Evolutionary conservation across 92 coral and sea anemone species (phyloP).

Genomic region (Diadumene lineata): DNA sequence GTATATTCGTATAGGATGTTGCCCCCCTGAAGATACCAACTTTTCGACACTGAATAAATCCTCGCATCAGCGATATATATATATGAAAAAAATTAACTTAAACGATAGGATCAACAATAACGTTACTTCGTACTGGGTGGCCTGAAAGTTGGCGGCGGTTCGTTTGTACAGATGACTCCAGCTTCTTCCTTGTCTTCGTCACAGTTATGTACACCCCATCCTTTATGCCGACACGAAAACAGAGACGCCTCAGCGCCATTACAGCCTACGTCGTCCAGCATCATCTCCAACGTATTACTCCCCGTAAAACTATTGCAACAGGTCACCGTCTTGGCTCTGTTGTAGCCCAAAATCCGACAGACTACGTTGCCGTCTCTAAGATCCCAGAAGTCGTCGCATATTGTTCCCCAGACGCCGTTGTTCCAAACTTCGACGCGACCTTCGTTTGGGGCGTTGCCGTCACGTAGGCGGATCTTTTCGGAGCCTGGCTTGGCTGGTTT

Average conservation of each 20-base stretch:
- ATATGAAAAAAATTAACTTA: background rate
- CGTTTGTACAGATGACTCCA: slow-evolving; percentile 69
- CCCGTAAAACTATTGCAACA: background rate
- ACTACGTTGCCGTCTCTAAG: slow-evolving; percentile 26
- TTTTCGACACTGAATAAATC: too few relatives aligned
- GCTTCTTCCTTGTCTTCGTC: slow-evolving; percentile 53
- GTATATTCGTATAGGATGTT: too few relatives aligned
- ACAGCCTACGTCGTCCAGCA: slow-evolving; percentile 69
- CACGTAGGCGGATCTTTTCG: slow-evolving; percentile 14
- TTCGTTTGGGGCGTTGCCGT: slow-evolving; percentile 17
- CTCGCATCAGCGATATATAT: too few relatives aligned
- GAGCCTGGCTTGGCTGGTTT: slow-evolving; percentile 19
- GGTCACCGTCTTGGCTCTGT: background rate
- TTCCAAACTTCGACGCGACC: slow-evolving; percentile 22
- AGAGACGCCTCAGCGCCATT: slow-evolving; percentile 72
- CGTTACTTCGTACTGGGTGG: slow-evolving; percentile 24
- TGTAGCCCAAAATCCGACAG: slow-evolving; percentile 25
- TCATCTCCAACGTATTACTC: background rate
- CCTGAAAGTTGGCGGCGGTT: background rate
- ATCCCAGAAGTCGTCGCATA: slow-evolving; percentile 36
- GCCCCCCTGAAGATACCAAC: too few relatives aligned
- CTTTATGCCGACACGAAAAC: slow-evolving; percentile 61
- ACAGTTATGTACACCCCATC: slow-evolving; percentile 72
- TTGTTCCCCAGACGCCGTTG: slow-evolving; percentile 21
- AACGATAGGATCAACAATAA: background rate